phyloP scores from a whole-genome alignment of 1,140 invertebrate species.

The Latrodectus geometricus region DNA sequence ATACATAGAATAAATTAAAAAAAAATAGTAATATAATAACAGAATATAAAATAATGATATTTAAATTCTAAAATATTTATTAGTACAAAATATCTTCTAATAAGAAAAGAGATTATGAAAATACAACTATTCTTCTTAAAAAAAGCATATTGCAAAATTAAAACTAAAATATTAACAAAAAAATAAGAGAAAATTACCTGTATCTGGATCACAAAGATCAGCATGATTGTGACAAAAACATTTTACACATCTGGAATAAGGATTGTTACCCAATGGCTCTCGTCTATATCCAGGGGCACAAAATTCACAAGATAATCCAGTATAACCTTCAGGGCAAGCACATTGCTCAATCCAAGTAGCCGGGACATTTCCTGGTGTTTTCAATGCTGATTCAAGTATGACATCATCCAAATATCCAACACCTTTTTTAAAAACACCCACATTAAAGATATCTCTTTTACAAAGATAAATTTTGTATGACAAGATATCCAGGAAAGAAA shows the following conservation, averaged over 20 bases:
- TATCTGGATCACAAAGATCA: slow-evolving; percentile 93
- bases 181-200: slow-evolving; percentile 75
- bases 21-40: too few relatives aligned
- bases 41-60: too few relatives aligned
- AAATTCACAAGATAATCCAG: slow-evolving; percentile 94
- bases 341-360: slow-evolving; percentile 96
- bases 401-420: slow-evolving; percentile 90
- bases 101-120: too few relatives aligned
- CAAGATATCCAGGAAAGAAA: too few relatives aligned
- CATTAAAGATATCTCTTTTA: too few relatives aligned
- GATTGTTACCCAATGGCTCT: slow-evolving; percentile 88
- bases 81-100: too few relatives aligned
- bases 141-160: too few relatives aligned
- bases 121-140: too few relatives aligned
- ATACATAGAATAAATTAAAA: too few relatives aligned
- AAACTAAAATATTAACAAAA: background rate
- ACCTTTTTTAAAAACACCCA: slow-evolving; percentile 71
- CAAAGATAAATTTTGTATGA: too few relatives aligned
- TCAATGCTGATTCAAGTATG: slow-evolving; percentile 84
- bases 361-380: slow-evolving; percentile 80
- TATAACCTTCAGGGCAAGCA: slow-evolving; percentile 88
- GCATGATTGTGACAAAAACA: slow-evolving; percentile 97
- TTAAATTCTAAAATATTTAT: too few relatives aligned
- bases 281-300: slow-evolving; percentile 93
- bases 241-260: slow-evolving; percentile 91